Evolutionary conservation across 2,113 vertebrate genomes (phyloP).

Genomic region (Trogon melanurus): DNA sequence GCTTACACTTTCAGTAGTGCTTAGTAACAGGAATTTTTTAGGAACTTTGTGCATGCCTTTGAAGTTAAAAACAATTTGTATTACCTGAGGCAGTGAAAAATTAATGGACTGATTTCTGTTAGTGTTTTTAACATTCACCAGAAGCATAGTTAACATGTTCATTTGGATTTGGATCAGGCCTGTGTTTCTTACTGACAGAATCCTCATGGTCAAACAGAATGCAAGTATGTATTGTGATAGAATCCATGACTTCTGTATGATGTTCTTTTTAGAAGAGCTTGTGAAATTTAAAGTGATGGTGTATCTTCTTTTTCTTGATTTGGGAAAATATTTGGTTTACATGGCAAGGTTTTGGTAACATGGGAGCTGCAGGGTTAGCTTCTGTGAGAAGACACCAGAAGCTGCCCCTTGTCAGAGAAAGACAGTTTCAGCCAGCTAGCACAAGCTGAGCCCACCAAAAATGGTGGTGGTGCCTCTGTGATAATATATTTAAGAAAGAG

Average conservation of each 20-base stretch:
- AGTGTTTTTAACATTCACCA: not conserved
- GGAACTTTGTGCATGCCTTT: not conserved
- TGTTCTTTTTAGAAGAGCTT: not conserved
- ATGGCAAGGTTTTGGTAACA: not conserved
- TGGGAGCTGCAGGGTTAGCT: not conserved
- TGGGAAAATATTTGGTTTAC: not conserved
- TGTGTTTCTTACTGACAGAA: not conserved
- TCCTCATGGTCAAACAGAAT: not conserved
- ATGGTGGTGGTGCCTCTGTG: not conserved
- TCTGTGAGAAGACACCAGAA: not conserved
- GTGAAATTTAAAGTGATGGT: not conserved
- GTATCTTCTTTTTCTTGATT: not conserved
- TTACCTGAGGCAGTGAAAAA: not conserved
- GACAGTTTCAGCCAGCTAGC: not conserved
- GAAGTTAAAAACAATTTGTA: not conserved
- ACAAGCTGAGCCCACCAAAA: not conserved
- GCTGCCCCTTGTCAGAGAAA: not conserved
- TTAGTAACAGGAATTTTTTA: not conserved
- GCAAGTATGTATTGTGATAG: not conserved
- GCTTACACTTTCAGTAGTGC: not conserved
- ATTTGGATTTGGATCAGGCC: not conserved
- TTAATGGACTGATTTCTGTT: not conserved
- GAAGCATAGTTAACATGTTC: not conserved
- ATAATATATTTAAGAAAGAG: not conserved
- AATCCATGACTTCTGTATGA: not conserved